Percentiles rank a stretch among this genome's conserved stretches.
These are phyloP conservation scores for Plebejus argus DNA, from an alignment of 2,888 invertebrate genomes.

Conservation along the genomic window DNA sequence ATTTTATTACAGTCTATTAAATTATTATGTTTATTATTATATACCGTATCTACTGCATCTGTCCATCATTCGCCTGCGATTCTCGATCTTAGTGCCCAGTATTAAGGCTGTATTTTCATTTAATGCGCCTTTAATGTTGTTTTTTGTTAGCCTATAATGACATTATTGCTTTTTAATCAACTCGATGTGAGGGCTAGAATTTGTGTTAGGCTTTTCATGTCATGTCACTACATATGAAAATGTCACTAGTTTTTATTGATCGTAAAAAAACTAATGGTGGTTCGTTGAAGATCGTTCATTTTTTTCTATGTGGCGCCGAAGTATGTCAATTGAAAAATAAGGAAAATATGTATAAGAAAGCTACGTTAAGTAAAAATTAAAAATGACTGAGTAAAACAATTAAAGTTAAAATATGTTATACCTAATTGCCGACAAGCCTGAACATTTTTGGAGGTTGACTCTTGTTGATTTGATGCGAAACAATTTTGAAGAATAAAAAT, in stretches of 20 bases:
- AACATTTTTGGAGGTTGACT: background rate
- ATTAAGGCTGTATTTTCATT: background rate
- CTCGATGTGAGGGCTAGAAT: slow-evolving; percentile 59
- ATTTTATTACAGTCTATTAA: slow-evolving; percentile 21
- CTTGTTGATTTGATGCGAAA: background rate
- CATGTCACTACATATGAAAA: slow-evolving; percentile 47
- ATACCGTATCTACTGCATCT: slow-evolving; percentile 26
- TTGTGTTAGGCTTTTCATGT: slow-evolving; percentile 38
- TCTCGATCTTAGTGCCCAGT: background rate
- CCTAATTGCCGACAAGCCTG: background rate
- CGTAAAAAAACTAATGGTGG: slow-evolving; percentile 13
- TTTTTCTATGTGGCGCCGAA: background rate
- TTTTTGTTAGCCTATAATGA: slow-evolving; percentile 65
- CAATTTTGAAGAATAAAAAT: background rate
- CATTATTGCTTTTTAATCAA: slow-evolving; percentile 72
- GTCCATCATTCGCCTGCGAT: background rate
- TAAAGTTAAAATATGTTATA: background rate
- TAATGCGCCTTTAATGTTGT: slow-evolving; percentile 35
- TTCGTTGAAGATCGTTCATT: background rate
- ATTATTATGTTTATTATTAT: slow-evolving; percentile 23
- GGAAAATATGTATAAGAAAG: background rate
- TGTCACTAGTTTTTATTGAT: slow-evolving; percentile 39
- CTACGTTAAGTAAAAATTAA: background rate
- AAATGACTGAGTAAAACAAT: background rate
- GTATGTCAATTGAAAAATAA: slow-evolving; percentile 17